Evolutionary conservation across 2,797 vertebrate genomes (phyloP).

Genomic region (Peromyscus eremicus): DNA sequence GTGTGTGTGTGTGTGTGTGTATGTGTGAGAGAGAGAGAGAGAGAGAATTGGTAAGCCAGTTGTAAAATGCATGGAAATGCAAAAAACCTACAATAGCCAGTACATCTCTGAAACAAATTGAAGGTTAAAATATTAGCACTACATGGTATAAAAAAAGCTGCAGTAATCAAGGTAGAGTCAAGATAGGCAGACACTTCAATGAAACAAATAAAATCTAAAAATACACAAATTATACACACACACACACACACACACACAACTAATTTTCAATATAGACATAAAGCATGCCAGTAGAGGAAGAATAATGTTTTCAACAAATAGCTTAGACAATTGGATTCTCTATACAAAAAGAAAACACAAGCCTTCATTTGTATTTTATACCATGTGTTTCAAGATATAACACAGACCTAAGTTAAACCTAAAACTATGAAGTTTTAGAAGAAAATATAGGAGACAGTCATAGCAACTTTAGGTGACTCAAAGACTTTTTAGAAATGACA

Average conservation of each 20-base stretch:
- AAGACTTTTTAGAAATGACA: constrained; percentile 36
- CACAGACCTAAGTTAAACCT: neutral
- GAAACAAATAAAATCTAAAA: constrained; percentile 29
- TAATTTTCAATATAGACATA: constrained; percentile 17
- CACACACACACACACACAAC: neutral
- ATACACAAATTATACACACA: neutral
- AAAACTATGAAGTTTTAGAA: neutral
- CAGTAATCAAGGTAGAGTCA: constrained; percentile 28
- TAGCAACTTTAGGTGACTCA: neutral
- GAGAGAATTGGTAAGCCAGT: neutral
- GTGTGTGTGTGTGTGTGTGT: neutral
- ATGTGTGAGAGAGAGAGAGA: no score
- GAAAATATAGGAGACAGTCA: neutral
- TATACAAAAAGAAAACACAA: neutral
- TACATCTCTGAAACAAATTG: constrained; percentile 20
- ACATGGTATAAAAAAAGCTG: neutral
- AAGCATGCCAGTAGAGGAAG: constrained; percentile 16
- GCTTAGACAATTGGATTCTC: neutral
- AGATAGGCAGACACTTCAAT: neutral
- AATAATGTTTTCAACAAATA: neutral
- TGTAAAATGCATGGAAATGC: constrained; percentile 7
- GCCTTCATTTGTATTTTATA: neutral
- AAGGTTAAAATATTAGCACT: neutral
- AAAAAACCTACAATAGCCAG: neutral
- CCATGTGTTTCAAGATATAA: neutral